Conservation (phyloP, 2,113 vertebrate genomes). For the Brachypodius melanocephalos region DNA sequence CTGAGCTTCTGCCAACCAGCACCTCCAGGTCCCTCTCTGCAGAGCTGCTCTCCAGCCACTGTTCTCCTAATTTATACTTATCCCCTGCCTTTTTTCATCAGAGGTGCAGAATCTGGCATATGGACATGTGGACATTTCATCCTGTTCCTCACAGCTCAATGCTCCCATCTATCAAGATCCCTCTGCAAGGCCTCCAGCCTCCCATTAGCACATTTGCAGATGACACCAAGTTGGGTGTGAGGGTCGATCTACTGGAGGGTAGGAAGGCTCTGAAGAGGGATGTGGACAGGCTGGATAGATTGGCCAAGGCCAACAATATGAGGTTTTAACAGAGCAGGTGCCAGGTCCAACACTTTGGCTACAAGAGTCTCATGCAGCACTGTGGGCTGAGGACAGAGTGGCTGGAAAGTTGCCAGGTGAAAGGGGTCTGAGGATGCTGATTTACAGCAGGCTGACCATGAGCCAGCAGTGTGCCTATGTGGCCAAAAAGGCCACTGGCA, state of each 20-base stretch:
- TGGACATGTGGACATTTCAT: background rate
- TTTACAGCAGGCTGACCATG: background rate
- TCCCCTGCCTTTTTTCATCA: background rate
- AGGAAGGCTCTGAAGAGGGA: background rate
- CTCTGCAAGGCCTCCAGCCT: background rate
- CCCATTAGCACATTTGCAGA: background rate
- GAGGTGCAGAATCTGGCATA: background rate
- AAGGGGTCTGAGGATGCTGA: background rate
- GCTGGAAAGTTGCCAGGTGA: background rate
- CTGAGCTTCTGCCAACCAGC: background rate
- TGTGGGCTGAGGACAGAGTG: background rate
- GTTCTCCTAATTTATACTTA: background rate
- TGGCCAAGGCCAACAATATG: background rate
- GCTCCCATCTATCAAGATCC: background rate
- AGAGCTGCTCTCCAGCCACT: background rate
- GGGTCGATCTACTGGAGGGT: background rate
- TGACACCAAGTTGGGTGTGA: background rate
- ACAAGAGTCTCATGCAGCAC: background rate
- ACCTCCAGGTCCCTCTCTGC: background rate
- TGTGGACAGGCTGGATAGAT: too few relatives aligned
- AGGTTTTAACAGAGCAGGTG: background rate
- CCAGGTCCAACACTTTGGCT: background rate
- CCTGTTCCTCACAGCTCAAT: background rate
- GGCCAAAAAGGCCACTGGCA: background rate
- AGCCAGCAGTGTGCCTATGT: fast-evolving